Base-by-base conservation (phyloP, 2,888 invertebrate genomes). In the Pomacea canaliculata region DNA sequence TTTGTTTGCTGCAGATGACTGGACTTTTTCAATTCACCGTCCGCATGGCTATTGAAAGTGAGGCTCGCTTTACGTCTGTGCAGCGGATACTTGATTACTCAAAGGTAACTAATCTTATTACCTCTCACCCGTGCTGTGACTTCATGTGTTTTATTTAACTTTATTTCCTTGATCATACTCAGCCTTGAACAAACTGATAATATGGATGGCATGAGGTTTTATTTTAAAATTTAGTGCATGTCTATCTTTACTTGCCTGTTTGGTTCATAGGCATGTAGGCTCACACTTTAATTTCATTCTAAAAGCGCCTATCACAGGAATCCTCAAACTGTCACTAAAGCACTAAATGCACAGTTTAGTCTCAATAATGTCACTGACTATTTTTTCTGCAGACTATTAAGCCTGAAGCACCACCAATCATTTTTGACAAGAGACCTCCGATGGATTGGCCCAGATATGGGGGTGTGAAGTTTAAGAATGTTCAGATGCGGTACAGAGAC, bases 11-110 rank as follows among this genome's bases (percentile, higher is more conserved):
- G 56, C 92, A 94, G 91, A 81, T 89, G 83, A 88, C 87, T n/a
- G 87, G 87, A 0, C 77, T 90, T 73, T 87, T 88, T 80, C 89
- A 89, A 82, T 89, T 86, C 78, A 87, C 88, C 13, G 84, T 88
- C 1, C 77, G 89, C 70, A 81, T 87, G 65, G 84, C 86, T 12
- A 85, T 88, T 49, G 89, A 90, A 67, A 84, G 85, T 48, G 87
- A 91, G 82, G 89, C 92, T 3, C 86, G 91, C 62, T 91, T 92
- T 81, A 90, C 91, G 1, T 91, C 92, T 13, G 91, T 91, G 0
- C 91, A 92, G 80, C 86, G 92, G 80, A 87, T 92, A 59, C 82
- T 89, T 62, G 88, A 91, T 66, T 92, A 92, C 79, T 87, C 90
- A 7, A 82, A 91, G 86, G 91, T 91, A 85, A 80, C 85, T 78